Evolutionary conservation across 2,113 vertebrate species (phyloP), one percentile per base, ranked within the genome.

Genomic region (Eudorcas thomsonii): DNA sequence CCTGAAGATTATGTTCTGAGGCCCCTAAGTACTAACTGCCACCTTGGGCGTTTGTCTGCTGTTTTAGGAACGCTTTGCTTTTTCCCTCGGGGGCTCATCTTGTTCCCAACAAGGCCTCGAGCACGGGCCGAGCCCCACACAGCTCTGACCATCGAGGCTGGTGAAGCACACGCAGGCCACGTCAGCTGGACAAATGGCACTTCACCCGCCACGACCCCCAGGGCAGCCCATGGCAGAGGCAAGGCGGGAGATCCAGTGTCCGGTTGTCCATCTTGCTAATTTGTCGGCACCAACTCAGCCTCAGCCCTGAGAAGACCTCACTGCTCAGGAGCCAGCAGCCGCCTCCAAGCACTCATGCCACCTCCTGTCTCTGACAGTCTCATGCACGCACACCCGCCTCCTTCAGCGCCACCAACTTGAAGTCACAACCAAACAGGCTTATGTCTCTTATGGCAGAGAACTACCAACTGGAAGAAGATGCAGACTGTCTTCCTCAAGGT

Each of bases 281-380:
- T 6, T 54, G 52, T 54, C 5, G 16, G 52, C 52, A 54, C 52
- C 16, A 54, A 16, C 52, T 54, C 52, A 1, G 52, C 15, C 52
- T 54, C 52, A 17, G 15, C 52, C 5, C 52, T 17, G 52, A 54
- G 52, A 54, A 54, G 52, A 5, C 52, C 52, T 54, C 52, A 6
- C 52, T 54, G 2, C 52, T 54, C 78, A 92, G 60, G 39, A 78
- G 54, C 88, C 12, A 43, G 30, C 19, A 71, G 36, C 23, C 71
- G 5, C 39, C 10, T 26, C 3, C 55, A n/a, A 45, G 23, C 74
- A 55, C 6, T 43, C 71, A 36, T 0, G 9, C 2, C n/a, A 13
- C 45, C 33, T 17, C 17, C 17, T 77, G 25, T 96, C 48, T 59
- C 52, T 54, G 21, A 48, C 13, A 28, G 11, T 26, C 4, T 60